These are phyloP conservation scores for Tetranychus urticae DNA, from an alignment of 1,140 invertebrate genomes.

Conservation along the genomic window DNA sequence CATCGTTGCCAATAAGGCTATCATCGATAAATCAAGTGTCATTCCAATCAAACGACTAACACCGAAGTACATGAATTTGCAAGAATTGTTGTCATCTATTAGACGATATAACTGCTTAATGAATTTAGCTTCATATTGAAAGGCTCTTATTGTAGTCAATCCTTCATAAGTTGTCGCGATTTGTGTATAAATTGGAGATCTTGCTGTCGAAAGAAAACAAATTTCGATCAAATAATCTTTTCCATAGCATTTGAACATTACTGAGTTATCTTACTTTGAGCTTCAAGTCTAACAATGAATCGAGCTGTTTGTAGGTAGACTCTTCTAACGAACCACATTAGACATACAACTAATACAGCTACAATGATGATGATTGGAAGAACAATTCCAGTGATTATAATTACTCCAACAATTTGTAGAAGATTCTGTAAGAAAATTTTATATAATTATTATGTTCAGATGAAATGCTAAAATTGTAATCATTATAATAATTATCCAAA, in stretches of 20 bases:
- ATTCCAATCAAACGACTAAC: slow-evolving; percentile 58
- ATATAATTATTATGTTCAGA: too few species aligned
- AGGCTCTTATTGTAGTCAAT: slow-evolving; percentile 25
- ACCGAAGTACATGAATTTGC: slow-evolving; percentile 43
- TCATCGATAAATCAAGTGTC: slow-evolving; percentile 47
- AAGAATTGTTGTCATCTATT: slow-evolving; percentile 41
- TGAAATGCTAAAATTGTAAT: too few species aligned
- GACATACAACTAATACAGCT: background rate
- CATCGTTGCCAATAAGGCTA: slow-evolving; percentile 33
- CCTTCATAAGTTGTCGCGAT: slow-evolving; percentile 25
- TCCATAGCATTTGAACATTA: too few species aligned
- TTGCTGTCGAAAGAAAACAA: background rate
- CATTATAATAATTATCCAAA: too few species aligned
- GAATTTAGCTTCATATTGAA: slow-evolving; percentile 32
- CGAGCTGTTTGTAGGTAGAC: background rate
- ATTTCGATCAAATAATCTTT: too few species aligned
- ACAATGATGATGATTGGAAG: background rate
- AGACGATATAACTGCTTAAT: slow-evolving; percentile 59
- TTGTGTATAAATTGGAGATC: slow-evolving; percentile 29
- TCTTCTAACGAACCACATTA: background rate
- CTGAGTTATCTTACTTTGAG: background rate
- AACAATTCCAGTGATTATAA: background rate
- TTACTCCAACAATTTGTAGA: background rate
- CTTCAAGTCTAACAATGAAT: background rate
- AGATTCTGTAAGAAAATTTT: background rate